These are phyloP conservation scores for Tenthredo amoena DNA, from an alignment of 2,888 invertebrate species.

Conservation along the genomic window DNA sequence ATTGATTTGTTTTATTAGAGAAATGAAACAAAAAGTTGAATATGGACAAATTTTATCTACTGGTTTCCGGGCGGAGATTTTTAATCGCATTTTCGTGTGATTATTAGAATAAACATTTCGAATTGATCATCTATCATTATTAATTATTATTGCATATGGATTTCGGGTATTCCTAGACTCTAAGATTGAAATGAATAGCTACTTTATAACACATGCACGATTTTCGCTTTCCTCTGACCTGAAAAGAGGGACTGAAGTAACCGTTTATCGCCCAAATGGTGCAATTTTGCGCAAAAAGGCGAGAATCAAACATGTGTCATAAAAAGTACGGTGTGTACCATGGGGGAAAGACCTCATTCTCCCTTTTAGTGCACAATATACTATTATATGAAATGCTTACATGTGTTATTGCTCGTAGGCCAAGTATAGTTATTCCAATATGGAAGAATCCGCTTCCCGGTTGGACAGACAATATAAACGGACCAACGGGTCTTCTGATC, in stretches of 20 bases:
- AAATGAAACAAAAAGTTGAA: background rate
- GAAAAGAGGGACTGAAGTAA: too few species aligned
- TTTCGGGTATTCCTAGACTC: background rate
- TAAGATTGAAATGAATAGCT: background rate
- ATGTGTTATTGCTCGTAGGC: slow-evolving; percentile 61
- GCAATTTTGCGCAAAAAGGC: too few species aligned
- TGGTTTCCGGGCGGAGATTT: background rate
- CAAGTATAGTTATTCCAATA: slow-evolving; percentile 88
- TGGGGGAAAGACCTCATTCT: too few species aligned
- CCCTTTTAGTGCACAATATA: too few species aligned
- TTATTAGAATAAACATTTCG: background rate
- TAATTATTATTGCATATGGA: background rate
- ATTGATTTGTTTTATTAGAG: background rate
- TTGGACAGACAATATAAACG: slow-evolving; percentile 97
- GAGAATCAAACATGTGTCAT: too few species aligned
- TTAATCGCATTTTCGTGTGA: background rate
- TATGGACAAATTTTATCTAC: background rate
- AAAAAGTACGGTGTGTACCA: too few species aligned
- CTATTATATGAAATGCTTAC: background rate
- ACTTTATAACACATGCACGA: too few species aligned
- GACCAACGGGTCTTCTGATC: slow-evolving; percentile 91
- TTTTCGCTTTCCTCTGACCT: too few species aligned
- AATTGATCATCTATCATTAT: background rate
- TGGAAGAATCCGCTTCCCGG: slow-evolving; percentile 92
- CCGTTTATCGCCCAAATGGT: too few species aligned